Conservation (phyloP, 2,113 vertebrate genomes). For the Clinocottus analis region DNA sequence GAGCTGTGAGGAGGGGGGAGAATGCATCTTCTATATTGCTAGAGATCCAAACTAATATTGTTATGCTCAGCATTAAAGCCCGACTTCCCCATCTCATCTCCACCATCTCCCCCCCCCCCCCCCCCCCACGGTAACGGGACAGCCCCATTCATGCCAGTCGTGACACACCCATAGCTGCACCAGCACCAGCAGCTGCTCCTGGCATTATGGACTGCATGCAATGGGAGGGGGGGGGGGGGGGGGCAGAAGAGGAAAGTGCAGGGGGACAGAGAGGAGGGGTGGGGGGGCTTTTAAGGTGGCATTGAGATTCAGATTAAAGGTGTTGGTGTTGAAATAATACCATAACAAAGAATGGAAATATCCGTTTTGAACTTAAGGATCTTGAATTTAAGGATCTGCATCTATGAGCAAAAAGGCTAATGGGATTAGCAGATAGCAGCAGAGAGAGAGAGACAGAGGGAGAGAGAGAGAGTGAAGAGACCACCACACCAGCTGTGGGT, state of each 20-base stretch:
- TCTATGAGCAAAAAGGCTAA: background rate
- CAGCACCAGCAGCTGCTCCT: conserved; percentile 45
- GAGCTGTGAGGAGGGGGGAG: background rate
- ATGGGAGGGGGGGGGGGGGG: conserved; percentile 2
- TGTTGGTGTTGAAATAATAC: background rate
- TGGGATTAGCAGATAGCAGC: conserved; percentile 2
- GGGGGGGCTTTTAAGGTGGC: too few relatives aligned
- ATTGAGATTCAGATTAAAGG: background rate
- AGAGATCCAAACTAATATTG: background rate
- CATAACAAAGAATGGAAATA: too few relatives aligned
- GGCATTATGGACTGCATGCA: conserved; percentile 30
- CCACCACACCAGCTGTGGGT: background rate
- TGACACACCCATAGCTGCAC: conserved; percentile 71
- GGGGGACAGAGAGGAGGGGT: background rate
- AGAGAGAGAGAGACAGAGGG: too few relatives aligned
- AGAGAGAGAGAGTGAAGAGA: too few relatives aligned
- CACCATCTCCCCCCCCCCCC: conserved; percentile 33
- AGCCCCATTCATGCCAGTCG: conserved; percentile 35
- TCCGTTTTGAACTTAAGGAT: background rate
- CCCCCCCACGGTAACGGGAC: background rate
- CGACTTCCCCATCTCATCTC: background rate
- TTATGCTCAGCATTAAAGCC: background rate
- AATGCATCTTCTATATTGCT: background rate
- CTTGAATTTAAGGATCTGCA: too few relatives aligned
- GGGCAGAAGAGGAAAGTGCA: background rate